Conservation (phyloP, 2,797 vertebrate genomes). For the Okamejei kenojei region DNA sequence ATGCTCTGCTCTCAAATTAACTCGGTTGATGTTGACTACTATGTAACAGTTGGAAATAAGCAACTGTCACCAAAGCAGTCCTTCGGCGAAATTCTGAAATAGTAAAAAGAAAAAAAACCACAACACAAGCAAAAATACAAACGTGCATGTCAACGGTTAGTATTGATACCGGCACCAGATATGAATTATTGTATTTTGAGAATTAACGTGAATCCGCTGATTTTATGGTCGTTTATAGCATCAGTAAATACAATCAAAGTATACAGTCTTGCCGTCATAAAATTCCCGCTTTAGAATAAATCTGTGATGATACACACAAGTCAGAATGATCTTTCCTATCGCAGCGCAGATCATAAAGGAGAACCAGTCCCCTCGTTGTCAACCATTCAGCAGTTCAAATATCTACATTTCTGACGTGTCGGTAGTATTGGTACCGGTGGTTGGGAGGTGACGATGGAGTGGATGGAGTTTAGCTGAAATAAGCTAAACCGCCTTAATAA, state of each 20-base stretch:
- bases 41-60: neutral
- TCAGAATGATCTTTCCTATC: neutral
- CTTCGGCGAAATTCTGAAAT: neutral
- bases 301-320: neutral
- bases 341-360: neutral
- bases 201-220: neutral
- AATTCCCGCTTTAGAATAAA: neutral
- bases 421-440: neutral
- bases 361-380: neutral
- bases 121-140: neutral
- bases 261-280: neutral
- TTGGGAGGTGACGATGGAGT: too few species aligned
- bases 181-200: neutral
- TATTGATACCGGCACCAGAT: neutral
- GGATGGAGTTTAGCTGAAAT: neutral
- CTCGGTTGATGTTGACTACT: neutral
- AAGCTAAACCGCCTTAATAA: neutral
- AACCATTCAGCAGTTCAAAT: neutral
- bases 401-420: neutral
- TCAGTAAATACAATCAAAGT: neutral
- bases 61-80: neutral
- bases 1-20: neutral
- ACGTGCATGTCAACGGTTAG: neutral
- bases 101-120: neutral
- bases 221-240: neutral